Conservation (phyloP, 2,888 invertebrate genomes). For the Andrena marginata region DNA sequence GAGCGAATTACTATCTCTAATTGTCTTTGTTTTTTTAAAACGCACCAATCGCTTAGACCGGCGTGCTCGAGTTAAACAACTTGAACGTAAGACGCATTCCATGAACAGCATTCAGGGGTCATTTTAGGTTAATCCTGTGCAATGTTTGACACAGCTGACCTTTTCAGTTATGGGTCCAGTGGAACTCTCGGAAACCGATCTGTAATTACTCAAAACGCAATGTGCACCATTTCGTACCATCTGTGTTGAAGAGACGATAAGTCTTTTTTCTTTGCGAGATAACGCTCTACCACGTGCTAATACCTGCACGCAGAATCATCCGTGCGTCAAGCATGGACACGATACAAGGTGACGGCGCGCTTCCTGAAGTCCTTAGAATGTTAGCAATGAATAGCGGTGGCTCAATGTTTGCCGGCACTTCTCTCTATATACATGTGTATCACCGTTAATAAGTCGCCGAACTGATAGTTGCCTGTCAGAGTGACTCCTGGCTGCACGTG, state of each 20-base stretch:
- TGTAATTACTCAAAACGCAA: background rate
- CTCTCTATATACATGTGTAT: background rate
- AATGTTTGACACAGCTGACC: background rate
- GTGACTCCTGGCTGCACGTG: background rate
- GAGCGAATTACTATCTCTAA: background rate
- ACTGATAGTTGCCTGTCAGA: background rate
- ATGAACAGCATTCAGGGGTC: background rate
- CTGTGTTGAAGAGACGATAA: slow-evolving; percentile 17
- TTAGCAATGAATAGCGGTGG: background rate
- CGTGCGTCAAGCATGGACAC: background rate
- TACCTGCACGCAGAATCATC: slow-evolving; percentile 27
- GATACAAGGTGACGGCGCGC: background rate
- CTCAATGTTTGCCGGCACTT: background rate
- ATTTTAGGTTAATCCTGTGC: background rate
- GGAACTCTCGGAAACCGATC: background rate
- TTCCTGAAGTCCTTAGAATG: background rate
- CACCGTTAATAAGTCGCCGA: background rate
- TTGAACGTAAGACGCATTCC: background rate
- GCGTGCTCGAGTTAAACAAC: background rate
- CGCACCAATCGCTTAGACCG: background rate
- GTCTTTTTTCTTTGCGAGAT: slow-evolving; percentile 26
- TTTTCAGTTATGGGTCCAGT: background rate
- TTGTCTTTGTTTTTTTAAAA: background rate
- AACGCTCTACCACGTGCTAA: slow-evolving; percentile 45
- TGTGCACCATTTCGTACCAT: background rate